phyloP scores from a whole-genome alignment of 2,888 invertebrate genomes.

The Pogonocherus hispidulus region DNA sequence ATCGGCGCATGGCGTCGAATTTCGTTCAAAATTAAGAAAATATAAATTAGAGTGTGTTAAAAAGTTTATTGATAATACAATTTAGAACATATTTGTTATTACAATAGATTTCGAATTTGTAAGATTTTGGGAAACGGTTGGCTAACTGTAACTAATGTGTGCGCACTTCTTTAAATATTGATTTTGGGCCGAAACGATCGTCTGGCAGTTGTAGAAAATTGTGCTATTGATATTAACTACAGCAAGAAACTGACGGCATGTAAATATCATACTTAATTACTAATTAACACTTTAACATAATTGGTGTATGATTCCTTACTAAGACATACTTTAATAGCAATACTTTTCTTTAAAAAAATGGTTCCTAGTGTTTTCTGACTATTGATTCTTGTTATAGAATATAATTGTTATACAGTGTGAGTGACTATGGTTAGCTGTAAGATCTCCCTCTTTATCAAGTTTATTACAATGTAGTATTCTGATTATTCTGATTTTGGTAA shows the following conservation, averaged over 20 bases:
- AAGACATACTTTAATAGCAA: background rate
- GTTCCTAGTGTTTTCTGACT: conserved; percentile 46
- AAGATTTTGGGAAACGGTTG: conserved; percentile 40
- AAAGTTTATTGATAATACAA: conserved; percentile 5
- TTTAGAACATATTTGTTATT: conserved; percentile 1
- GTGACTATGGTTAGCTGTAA: conserved; percentile 29
- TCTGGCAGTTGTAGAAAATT: conserved; percentile 50
- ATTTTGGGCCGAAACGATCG: conserved; percentile 61
- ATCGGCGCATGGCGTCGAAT: conserved; percentile 61
- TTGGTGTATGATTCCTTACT: conserved; percentile 22
- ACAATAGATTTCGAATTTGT: conserved; percentile 29
- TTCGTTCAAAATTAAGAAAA: conserved; percentile 44
- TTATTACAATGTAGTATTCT: conserved; percentile 18
- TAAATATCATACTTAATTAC: conserved; percentile 43
- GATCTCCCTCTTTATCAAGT: conserved; percentile 30
- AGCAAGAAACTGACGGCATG: conserved; percentile 42
- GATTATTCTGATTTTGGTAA: conserved; percentile 16
- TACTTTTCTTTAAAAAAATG: conserved; percentile 16
- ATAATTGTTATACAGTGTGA: conserved; percentile 44
- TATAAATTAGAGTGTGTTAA: conserved; percentile 10
- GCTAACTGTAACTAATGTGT: conserved; percentile 49
- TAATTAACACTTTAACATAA: conserved; percentile 35
- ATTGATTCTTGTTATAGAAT: conserved; percentile 44
- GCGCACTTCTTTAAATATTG: conserved; percentile 62
- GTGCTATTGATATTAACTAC: conserved; percentile 43